phyloP scores from a whole-genome alignment of 2,888 invertebrate species.

The Philonicus albiceps region DNA sequence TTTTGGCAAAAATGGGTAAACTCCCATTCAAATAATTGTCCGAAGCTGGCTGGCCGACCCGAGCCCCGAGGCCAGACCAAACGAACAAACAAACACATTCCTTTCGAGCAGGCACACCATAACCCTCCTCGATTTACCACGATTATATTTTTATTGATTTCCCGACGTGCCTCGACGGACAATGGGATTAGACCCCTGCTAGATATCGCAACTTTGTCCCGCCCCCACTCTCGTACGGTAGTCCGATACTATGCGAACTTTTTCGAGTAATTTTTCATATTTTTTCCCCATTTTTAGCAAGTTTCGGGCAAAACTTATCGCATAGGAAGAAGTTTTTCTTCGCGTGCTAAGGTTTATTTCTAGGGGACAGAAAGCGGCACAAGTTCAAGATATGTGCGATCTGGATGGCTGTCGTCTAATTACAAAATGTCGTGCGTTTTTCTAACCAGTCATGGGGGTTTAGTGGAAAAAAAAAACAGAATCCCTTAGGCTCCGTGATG shows the following conservation, averaged over 20 bases:
- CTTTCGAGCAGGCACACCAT: not conserved
- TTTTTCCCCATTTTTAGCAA: constrained; percentile 5
- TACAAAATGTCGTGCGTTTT: constrained; percentile 28
- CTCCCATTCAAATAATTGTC: constrained; percentile 22
- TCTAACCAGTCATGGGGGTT: not conserved
- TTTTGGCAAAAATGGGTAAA: constrained; percentile 19
- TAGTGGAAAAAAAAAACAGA: not conserved
- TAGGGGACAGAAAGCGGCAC: not conserved
- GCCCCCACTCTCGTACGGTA: not conserved
- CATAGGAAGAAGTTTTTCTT: constrained; percentile 5
- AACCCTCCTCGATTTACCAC: constrained; percentile 15
- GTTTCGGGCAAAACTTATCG: not conserved
- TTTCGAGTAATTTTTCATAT: constrained; percentile 23
- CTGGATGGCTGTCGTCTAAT: constrained; percentile 8
- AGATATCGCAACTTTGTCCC: constrained; percentile 1
- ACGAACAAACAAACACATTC: not conserved
- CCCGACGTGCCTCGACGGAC: not conserved
- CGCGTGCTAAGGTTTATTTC: constrained; percentile 17
- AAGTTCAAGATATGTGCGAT: constrained; percentile 1
- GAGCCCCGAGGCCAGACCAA: not conserved
- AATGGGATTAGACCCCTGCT: constrained; percentile 14
- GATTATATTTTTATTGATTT: constrained; percentile 30
- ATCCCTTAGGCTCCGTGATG: constrained; percentile 2
- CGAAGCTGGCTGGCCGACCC: not conserved
- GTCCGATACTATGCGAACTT: not conserved